Percentiles rank a stretch among this genome's conserved stretches.
phyloP scores from a whole-genome alignment of 2,797 vertebrate species.

The Dicrostonyx torquatus region DNA sequence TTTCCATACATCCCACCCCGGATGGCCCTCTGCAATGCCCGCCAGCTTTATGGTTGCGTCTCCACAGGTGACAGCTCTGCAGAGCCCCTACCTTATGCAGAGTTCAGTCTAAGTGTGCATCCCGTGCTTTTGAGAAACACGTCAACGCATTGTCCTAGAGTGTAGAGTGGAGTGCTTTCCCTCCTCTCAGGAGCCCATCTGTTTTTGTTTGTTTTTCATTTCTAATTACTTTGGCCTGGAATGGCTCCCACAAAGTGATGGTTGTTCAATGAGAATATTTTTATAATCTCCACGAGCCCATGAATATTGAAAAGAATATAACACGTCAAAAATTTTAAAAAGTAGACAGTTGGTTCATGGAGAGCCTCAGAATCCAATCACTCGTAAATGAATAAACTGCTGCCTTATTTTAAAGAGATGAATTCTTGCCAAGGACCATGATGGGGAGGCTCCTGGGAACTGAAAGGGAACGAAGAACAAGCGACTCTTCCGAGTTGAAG shows the following conservation, averaged over 20 bases:
- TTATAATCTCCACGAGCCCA: neutral
- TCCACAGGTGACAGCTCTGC: neutral
- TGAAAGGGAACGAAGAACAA: slow-evolving; percentile 10
- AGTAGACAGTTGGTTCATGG: slow-evolving; percentile 6
- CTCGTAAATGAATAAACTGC: neutral
- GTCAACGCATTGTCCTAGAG: neutral
- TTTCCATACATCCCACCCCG: neutral
- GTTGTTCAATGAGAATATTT: neutral
- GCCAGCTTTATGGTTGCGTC: neutral
- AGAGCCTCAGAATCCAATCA: neutral
- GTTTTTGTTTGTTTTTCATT: neutral
- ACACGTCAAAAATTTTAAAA: neutral
- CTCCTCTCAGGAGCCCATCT: neutral
- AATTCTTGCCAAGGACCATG: slow-evolving; percentile 36
- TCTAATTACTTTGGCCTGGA: neutral
- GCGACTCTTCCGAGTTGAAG: neutral
- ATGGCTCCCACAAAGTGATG: neutral
- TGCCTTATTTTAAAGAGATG: slow-evolving; percentile 7
- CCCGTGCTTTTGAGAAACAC: neutral
- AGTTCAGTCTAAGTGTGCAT: neutral
- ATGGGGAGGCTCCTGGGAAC: neutral
- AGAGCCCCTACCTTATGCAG: neutral
- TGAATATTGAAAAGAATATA: neutral
- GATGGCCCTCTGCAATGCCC: neutral
- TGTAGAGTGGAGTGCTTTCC: neutral